Base-by-base conservation (phyloP, 2,113 vertebrate genomes). In the Nothoprocta perdicaria region DNA sequence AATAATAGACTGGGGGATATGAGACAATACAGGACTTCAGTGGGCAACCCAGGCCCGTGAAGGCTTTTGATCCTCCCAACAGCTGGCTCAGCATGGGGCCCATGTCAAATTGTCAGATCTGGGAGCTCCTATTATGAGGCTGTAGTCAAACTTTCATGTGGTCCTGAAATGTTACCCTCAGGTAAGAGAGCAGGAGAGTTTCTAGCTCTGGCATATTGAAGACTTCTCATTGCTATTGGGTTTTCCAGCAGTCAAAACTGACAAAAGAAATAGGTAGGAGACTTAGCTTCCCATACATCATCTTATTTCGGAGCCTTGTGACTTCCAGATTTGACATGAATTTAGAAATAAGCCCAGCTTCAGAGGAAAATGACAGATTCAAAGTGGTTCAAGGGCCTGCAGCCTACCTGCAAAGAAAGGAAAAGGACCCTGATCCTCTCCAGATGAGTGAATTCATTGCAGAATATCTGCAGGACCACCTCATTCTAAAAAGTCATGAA, bases 401-500 rank as follows among this genome's bases (percentile, higher is more conserved):
- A 88, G 17, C 13, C 80, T 53, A 84, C 38, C 48, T 38, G 18
- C 21, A 73, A 80, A 65, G 48, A 81, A 69, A 95, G 13, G 35
- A 15, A 61, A 90, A 84, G 15, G 9, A 29, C 35, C 31, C 11
- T 29, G 29, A 16, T 91, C 35, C 21, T 46, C 86, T 86, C 61
- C 74, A 48, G 68, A 73, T 27, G 73, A 91, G 23, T 1, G 84
- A 80, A 74, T 66, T 66, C 40, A 80, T 92, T 88, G 23, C 58
- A 95, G 45, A 29, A 27, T 67, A 76, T 76, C 27, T 88, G 53
- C 60, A 69, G 75, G 48, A 84, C 72, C 29, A 82, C 7, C 89
- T 92, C 48, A 69, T 95, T 90, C 66, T 91, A 76, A 84, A 89
- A 86, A 78, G 71, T 66, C 74, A 38, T 66, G 76, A 66, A 81